Evolutionary conservation across 2,113 vertebrate species (phyloP), one percentile per base, ranked within the genome.

Genomic region (Motacilla tschutschensis): DNA sequence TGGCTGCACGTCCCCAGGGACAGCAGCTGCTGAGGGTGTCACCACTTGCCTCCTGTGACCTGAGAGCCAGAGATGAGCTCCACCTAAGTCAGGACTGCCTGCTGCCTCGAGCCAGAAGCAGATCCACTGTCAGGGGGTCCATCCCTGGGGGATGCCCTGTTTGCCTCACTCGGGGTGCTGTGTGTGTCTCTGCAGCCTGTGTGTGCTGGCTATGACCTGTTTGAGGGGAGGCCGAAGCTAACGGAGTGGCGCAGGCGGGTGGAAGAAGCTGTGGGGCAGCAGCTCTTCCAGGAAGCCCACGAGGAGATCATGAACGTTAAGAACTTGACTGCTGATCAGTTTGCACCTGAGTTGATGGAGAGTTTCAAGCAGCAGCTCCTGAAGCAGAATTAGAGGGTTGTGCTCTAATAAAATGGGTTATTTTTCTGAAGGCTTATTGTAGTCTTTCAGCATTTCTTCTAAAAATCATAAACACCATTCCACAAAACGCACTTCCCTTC

Each of bases 221-320:
- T 98, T 6, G 94, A 95, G 28, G 95, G 88, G 26, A 95, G 93
- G 8, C 97, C 97, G 0, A 96, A 91, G 87, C 88, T 98, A 21
- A 71, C 6, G 0, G 97, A 95, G 41, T 98, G 98, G 98, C 97
- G 95, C 46, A 79, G 94, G 3, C 55, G 97, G 3, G 97, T 98
- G 89, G 97, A 97, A 62, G 90, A 95, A 26, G 96, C 85, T 0
- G 28, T 98, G 20, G 98, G 98, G 1, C 93, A 90, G 59, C 91
- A 97, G 47, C 92, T 98, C 71, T 98, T 98, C 26, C 94, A 95
- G 41, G 97, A 98, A 33, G 95, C 96, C 10, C 97, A 98, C 1
- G 35, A 94, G 22, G 14, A 10, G 19, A 75, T 98, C 79, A 82
- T 97, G 87, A 92, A 93, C 0, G 0, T 18, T 20, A 79, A 91